Conservation (phyloP, 2,888 invertebrate species). For the Nephrotoma guestfalica region DNA sequence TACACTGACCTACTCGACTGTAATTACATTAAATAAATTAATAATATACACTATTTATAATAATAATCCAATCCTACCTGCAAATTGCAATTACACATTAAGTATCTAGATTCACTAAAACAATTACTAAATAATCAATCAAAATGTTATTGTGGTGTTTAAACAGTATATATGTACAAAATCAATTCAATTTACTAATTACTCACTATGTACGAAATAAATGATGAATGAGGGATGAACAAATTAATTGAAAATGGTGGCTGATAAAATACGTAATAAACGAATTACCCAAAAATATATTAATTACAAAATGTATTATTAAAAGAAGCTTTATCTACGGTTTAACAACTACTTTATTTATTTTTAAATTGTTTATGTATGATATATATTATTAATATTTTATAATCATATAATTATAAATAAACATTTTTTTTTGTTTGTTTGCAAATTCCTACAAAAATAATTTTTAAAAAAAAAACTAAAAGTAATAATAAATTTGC, state of each 20-base stretch:
- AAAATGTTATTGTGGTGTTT: background rate
- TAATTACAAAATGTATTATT: background rate
- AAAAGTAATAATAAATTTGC: background rate
- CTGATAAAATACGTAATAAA: background rate
- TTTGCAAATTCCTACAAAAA: background rate
- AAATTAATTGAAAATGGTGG: background rate
- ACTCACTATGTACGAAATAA: background rate
- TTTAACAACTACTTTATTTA: background rate
- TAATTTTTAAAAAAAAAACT: background rate
- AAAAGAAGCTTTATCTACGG: background rate
- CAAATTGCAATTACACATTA: background rate
- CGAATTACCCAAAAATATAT: background rate
- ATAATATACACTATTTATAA: too few species aligned
- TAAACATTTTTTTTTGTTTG: background rate
- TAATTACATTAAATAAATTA: too few species aligned
- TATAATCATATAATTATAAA: background rate
- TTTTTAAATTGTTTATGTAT: background rate
- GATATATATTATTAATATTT: background rate
- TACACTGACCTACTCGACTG: too few species aligned
- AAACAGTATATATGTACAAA: background rate
- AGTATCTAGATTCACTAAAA: background rate
- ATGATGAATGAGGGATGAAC: background rate
- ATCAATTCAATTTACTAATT: background rate
- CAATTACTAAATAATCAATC: background rate
- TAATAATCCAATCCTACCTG: too few species aligned